A percentile compares a stretch with the other conserved stretches of the same genome.
Evolutionary conservation across 2,113 vertebrate species (phyloP).

Genomic region (Microtus oregoni): DNA sequence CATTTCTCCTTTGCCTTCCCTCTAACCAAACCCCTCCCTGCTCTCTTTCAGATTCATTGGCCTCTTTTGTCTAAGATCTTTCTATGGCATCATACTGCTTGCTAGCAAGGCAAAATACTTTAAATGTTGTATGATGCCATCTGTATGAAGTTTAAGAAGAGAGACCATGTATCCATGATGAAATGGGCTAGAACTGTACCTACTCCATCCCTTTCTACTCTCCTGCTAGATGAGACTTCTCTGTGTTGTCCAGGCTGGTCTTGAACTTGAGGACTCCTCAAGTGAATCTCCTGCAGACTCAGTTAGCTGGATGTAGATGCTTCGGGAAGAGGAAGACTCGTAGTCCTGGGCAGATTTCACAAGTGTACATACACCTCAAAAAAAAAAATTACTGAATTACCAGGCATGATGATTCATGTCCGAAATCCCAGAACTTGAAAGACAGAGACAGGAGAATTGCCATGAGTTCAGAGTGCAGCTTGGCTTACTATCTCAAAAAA

Average conservation of each 20-base stretch:
- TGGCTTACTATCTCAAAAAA: not conserved
- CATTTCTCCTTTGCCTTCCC: not conserved
- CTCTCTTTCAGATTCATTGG: not conserved
- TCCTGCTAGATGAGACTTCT: not conserved
- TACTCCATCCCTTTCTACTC: not conserved
- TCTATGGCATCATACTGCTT: not conserved
- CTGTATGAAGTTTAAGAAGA: not conserved
- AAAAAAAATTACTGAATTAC: not conserved
- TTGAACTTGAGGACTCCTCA: not conserved
- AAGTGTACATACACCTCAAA: not conserved
- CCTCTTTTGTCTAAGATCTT: not conserved
- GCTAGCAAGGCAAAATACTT: conserved; percentile 22
- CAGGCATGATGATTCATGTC: not conserved
- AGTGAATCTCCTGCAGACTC: not conserved
- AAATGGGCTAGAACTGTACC: not conserved
- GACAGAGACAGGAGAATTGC: not conserved
- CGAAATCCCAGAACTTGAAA: not conserved
- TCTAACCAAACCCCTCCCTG: not conserved
- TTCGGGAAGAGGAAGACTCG: not conserved
- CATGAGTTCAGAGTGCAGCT: not conserved
- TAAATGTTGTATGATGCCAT: conserved; percentile 9
- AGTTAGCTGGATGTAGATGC: not conserved
- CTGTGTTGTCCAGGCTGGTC: not conserved
- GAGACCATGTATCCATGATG: not conserved
- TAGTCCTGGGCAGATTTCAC: not conserved